Evolutionary conservation across 2,113 vertebrate genomes (phyloP), one percentile per base, ranked within the genome.

Genomic region (Spea multiplicata): DNA sequence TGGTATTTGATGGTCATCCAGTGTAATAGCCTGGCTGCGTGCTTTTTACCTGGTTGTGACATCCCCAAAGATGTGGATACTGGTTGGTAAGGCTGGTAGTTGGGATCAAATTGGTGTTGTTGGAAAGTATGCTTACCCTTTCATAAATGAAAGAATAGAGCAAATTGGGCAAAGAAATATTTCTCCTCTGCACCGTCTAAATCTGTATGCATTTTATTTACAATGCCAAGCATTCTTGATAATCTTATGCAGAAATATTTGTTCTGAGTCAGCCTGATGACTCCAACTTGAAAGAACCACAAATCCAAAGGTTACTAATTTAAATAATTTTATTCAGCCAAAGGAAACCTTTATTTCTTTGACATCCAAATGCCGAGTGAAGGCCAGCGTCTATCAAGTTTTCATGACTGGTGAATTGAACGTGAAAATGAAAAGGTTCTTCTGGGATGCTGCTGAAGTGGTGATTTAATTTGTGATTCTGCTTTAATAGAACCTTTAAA

Each of bases 311-410:
- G 70, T 79, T 73, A 73, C n/a, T 59, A 5, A 66, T 79, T 79
- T 79, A 44, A 79, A 79, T 79, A 66, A 79, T 73, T 73, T 59
- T 73, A 79, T 79, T 73, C 70, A 73, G 57, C 62, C 17, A 79
- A 73, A 67, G 77, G 59, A 67, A 79, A 73, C 70, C 70, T 79
- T 79, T 67, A 79, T 73, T 79, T 79, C 69, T 73, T 48, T 79
- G 77, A 79, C 77, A 73, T 73, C 73, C 66, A 73, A 80, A 80
- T 74, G 64, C 78, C n/a, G 65, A 73, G 52, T 74, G 71, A 80
- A 80, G 78, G 78, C 78, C 78, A 44, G 47, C 68, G 71, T 73
- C 78, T 74, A 74, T 80, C 78, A 80, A 80, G 74, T 74, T 74
- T 80, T 80, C 71, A 67, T 80, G 78, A 80, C 52, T 73, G 66